Percentiles rank a stretch among this genome's conserved stretches.
These are phyloP conservation scores for Zaprionus obscuricornis DNA, from an alignment of 2,888 invertebrate genomes.

Conservation along the genomic window DNA sequence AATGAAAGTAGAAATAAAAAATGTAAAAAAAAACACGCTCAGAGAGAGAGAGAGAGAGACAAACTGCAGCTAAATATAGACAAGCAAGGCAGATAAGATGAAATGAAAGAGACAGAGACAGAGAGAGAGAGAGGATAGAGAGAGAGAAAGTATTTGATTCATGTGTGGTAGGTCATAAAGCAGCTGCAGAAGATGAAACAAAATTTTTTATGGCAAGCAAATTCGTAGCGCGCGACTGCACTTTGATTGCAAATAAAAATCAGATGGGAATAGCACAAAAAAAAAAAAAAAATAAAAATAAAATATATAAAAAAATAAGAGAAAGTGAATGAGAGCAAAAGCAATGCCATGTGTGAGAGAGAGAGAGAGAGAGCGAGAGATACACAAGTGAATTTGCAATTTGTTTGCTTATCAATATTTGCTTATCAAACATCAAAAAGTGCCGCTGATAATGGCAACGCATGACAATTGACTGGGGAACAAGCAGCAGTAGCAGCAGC, in stretches of 20 bases:
- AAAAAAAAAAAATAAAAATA: constrained; percentile 23
- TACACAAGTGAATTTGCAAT: constrained; percentile 37
- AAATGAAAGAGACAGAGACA: too few species aligned
- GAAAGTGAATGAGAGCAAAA: not conserved
- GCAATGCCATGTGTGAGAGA: not conserved
- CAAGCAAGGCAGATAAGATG: too few species aligned
- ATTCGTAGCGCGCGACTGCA: constrained; percentile 34
- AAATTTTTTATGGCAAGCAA: constrained; percentile 39
- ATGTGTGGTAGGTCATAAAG: constrained; percentile 35
- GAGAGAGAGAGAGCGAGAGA: not conserved
- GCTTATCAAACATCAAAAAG: constrained; percentile 49
- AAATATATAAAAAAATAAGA: too few species aligned
- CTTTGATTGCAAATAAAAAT: constrained; percentile 56
- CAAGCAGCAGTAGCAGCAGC: not conserved
- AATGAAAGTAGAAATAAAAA: too few species aligned
- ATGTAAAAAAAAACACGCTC: too few species aligned
- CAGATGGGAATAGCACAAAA: constrained; percentile 25
- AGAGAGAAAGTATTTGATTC: not conserved
- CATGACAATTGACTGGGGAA: constrained; percentile 29
- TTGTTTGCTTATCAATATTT: constrained; percentile 43
- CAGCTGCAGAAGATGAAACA: constrained; percentile 36
- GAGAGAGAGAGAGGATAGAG: too few species aligned
- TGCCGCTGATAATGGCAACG: constrained; percentile 25
- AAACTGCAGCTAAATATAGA: too few species aligned
- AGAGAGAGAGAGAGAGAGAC: too few species aligned